Percentiles rank a stretch among this genome's conserved stretches.
phyloP scores from a whole-genome alignment of 2,113 vertebrate genomes.

The Tragulus kanchil region DNA sequence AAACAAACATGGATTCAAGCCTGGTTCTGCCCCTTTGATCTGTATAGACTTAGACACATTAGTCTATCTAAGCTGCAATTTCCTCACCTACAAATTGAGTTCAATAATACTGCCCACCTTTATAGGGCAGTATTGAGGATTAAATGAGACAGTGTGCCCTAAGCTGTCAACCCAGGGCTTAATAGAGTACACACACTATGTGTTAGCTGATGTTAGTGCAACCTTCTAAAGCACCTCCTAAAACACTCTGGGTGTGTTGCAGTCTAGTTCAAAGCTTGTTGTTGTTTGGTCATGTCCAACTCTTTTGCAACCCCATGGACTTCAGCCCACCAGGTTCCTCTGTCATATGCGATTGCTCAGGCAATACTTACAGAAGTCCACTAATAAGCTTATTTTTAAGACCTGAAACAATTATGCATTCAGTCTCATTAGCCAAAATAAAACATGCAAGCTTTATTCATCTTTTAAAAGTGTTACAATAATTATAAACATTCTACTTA shows the following conservation, averaged over 20 bases:
- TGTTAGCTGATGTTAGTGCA: not conserved
- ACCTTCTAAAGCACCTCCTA: not conserved
- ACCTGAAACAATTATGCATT: not conserved
- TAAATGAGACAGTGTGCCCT: not conserved
- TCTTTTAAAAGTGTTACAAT: not conserved
- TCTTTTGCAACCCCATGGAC: not conserved
- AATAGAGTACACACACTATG: not conserved
- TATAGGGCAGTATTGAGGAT: not conserved
- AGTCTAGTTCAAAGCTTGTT: not conserved
- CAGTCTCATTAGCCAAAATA: conserved; percentile 50
- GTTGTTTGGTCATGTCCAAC: not conserved
- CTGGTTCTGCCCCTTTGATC: not conserved
- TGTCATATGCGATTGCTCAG: too few relatives aligned
- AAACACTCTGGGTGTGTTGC: not conserved
- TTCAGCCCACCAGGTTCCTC: too few relatives aligned
- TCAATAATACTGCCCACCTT: not conserved
- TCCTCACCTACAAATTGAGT: not conserved
- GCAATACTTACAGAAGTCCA: not conserved
- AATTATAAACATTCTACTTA: conserved; percentile 46
- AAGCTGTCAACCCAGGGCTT: not conserved
- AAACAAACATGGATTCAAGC: not conserved
- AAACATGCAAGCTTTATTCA: not conserved
- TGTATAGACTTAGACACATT: not conserved
- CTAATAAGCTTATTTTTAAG: conserved; percentile 50
- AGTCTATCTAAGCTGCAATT: not conserved